phyloP scores from a whole-genome alignment of 2,888 invertebrate genomes.

The Automeris io region DNA sequence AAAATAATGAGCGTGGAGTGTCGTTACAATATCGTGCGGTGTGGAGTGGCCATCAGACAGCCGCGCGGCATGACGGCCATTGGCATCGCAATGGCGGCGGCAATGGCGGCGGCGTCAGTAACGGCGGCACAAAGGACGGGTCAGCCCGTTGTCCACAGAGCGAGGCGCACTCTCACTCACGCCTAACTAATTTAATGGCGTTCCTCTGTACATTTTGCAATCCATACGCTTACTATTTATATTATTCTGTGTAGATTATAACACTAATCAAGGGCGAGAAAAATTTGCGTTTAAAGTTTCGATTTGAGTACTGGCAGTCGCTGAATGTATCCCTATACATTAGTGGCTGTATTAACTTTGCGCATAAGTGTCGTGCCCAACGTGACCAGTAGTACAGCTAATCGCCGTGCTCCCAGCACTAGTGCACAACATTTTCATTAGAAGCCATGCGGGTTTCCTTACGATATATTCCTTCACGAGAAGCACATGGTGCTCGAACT shows the following conservation, averaged over 20 bases:
- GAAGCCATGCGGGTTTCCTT: too few relatives aligned
- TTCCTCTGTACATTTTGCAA: background rate
- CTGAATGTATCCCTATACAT: too few relatives aligned
- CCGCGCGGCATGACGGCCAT: background rate
- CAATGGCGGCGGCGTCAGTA: background rate
- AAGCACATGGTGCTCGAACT: too few relatives aligned
- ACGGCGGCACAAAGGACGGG: background rate
- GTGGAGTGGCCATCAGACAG: background rate
- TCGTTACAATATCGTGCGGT: background rate
- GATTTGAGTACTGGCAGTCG: too few relatives aligned
- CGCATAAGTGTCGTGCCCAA: too few relatives aligned
- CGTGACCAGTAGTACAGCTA: too few relatives aligned
- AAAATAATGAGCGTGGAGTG: background rate
- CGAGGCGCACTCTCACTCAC: background rate
- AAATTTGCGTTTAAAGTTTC: too few relatives aligned
- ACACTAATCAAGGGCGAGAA: too few relatives aligned
- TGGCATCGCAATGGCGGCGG: constrained; percentile 1
- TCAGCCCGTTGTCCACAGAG: background rate
- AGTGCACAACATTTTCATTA: too few relatives aligned
- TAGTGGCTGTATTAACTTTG: too few relatives aligned
- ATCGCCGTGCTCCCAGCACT: too few relatives aligned
- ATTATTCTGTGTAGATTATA: background rate
- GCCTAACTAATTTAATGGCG: background rate
- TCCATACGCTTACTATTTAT: background rate
- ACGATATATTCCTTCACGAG: too few relatives aligned